These are phyloP conservation scores for Drosophila mulleri DNA, from an alignment of 2,888 invertebrate genomes.

Conservation along the genomic window DNA sequence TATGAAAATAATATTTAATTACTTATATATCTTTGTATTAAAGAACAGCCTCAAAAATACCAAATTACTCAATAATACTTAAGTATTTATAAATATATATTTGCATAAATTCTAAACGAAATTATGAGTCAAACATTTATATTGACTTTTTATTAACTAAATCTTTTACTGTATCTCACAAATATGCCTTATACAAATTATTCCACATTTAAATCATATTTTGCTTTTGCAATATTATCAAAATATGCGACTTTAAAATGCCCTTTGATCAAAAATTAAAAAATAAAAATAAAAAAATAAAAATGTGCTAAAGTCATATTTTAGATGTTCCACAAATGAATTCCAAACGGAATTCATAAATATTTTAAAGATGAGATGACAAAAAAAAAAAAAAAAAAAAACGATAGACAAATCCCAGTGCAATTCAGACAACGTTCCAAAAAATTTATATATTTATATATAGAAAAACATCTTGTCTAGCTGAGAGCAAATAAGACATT, in stretches of 20 bases:
- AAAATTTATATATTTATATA: constrained; percentile 10
- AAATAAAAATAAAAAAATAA: background rate
- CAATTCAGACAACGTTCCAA: constrained; percentile 26
- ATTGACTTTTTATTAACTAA: background rate
- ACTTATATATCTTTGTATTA: background rate
- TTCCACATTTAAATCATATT: background rate
- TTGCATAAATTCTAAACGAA: background rate
- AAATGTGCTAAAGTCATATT: background rate
- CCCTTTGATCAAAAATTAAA: background rate
- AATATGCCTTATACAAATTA: background rate
- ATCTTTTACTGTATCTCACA: background rate
- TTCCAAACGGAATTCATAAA: constrained; percentile 4
- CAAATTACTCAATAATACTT: background rate
- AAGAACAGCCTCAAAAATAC: background rate
- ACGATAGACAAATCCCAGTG: constrained; percentile 7
- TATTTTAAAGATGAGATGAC: background rate
- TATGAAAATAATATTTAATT: background rate
- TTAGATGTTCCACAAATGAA: constrained; percentile 4
- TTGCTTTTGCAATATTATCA: background rate
- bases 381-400: background rate
- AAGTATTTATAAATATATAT: background rate
- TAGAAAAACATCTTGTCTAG: constrained; percentile 10
- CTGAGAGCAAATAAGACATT: constrained; percentile 26
- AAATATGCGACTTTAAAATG: constrained; percentile 13
- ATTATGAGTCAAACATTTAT: background rate